Conservation (phyloP, 2,113 vertebrate genomes). For the Notarius quadriscutis region DNA sequence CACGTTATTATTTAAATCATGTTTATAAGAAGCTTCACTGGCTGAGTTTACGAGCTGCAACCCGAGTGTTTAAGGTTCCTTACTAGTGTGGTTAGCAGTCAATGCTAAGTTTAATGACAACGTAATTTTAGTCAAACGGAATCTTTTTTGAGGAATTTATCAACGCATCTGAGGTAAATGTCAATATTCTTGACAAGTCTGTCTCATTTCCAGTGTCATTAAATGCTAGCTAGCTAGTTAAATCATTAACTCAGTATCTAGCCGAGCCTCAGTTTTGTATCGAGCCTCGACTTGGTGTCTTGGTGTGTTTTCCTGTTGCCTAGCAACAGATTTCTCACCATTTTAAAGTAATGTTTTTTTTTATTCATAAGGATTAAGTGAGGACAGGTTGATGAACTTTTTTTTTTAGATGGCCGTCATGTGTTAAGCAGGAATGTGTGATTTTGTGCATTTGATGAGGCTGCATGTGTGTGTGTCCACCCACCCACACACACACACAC, state of each 20-base stretch:
- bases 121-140: neutral
- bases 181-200: neutral
- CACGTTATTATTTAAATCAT: too few relatives aligned
- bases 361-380: neutral
- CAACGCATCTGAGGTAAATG: neutral
- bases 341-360: neutral
- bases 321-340: neutral
- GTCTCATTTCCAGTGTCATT: neutral
- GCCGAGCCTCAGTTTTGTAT: neutral
- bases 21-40: neutral
- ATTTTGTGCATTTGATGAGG: neutral
- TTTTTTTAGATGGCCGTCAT: neutral
- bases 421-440: neutral
- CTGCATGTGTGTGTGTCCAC: conserved; percentile 25
- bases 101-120: neutral
- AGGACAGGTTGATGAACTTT: neutral
- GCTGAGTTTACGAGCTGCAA: neutral
- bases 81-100: neutral
- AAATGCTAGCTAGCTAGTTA: neutral
- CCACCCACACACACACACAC: neutral
- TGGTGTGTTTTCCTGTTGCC: conserved; percentile 10
- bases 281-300: neutral
- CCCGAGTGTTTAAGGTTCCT: neutral
- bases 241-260: neutral
- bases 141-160: neutral